Conservation (phyloP, 2,797 vertebrate species). For the Pangasius krempfi region DNA sequence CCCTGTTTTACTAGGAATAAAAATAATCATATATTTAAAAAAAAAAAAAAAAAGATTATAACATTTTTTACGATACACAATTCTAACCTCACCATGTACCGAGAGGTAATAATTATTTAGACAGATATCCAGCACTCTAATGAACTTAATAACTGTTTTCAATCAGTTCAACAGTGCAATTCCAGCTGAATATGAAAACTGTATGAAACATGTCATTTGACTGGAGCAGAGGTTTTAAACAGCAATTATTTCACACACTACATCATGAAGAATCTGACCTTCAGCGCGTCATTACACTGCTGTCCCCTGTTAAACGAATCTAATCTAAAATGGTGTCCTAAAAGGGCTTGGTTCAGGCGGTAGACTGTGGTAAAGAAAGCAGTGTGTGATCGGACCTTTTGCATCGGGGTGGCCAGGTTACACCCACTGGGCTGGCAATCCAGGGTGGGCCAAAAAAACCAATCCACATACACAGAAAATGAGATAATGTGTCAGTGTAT, state of each 20-base stretch:
- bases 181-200: background rate
- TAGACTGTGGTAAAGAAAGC: background rate
- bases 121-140: background rate
- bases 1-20: background rate
- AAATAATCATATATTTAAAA: background rate
- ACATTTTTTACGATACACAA: background rate
- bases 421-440: background rate
- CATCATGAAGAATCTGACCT: background rate
- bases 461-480: background rate
- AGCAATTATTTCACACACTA: background rate
- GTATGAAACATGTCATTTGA: background rate
- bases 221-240: background rate
- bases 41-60: no score
- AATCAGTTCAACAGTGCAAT: background rate
- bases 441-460: no score
- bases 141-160: constrained; percentile 13
- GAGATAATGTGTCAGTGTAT: background rate
- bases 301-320: background rate
- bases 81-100: background rate
- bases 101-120: background rate
- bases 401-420: no score
- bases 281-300: background rate
- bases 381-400: no score
- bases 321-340: background rate
- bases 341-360: background rate